A percentile compares a stretch with the other conserved stretches of the same genome.
Evolutionary conservation across 2,113 vertebrate genomes (phyloP).

Genomic region (Ibidorhyncha struthersii): DNA sequence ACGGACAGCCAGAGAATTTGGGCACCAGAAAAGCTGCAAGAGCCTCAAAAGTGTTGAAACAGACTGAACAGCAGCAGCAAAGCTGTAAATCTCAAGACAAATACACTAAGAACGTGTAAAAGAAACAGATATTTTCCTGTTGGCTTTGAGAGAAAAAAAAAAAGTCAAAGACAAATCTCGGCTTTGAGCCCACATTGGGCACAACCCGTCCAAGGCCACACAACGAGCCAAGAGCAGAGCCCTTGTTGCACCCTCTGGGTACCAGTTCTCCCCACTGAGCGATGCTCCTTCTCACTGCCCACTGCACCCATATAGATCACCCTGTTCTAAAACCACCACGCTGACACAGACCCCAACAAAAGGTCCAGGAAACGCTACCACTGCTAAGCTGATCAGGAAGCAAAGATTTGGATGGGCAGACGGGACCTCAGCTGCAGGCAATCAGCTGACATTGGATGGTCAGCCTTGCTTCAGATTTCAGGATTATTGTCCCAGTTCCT

Average conservation of each 20-base stretch:
- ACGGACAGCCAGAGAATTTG: background rate
- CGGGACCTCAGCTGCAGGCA: background rate
- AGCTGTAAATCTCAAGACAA: constrained; percentile 34
- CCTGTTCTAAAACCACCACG: background rate
- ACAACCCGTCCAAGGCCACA: background rate
- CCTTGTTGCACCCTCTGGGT: background rate
- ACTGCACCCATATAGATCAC: background rate
- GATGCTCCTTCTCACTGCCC: background rate
- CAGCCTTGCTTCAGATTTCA: background rate
- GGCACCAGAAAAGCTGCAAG: background rate
- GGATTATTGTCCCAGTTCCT: background rate
- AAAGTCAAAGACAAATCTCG: background rate
- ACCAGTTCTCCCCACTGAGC: background rate
- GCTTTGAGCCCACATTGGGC: background rate
- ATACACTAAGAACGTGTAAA: background rate
- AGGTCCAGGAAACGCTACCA: background rate
- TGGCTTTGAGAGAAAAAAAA: background rate
- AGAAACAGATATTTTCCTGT: constrained; percentile 35
- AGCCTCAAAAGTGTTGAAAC: background rate
- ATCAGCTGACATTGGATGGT: background rate
- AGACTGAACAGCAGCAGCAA: background rate
- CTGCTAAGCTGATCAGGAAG: background rate
- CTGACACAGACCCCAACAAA: background rate
- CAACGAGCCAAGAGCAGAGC: background rate
- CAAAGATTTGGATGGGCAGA: background rate